Evolutionary conservation across 2,888 invertebrate genomes (phyloP).

Genomic region (Lepidonotus clava): DNA sequence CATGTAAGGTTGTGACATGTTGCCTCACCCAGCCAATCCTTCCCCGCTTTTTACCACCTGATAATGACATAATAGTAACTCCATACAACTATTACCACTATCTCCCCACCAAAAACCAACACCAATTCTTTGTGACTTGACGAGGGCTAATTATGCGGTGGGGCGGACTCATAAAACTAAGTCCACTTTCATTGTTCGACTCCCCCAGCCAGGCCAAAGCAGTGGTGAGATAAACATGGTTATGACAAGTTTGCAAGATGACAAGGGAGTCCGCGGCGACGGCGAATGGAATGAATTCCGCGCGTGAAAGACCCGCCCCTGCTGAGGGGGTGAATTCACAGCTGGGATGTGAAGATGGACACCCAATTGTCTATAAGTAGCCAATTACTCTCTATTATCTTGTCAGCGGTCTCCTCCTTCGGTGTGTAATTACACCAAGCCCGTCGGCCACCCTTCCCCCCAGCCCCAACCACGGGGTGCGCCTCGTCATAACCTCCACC

Average conservation of each 20-base stretch:
- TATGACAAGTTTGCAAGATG: constrained; percentile 5
- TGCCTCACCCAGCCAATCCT: too few relatives aligned
- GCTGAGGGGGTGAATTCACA: not conserved
- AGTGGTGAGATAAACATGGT: not conserved
- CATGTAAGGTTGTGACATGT: not conserved
- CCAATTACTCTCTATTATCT: constrained; percentile 31
- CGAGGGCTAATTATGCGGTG: not conserved
- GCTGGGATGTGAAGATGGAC: constrained; percentile 31
- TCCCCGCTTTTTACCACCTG: not conserved
- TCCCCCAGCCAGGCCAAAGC: not conserved
- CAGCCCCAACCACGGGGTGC: not conserved
- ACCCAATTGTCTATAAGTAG: constrained; percentile 33
- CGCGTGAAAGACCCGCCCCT: not conserved
- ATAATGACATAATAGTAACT: constrained; percentile 21
- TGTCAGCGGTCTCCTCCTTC: not conserved
- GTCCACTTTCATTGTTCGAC: too few relatives aligned
- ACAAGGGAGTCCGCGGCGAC: not conserved
- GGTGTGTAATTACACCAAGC: constrained; percentile 1
- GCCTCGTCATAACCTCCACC: not conserved
- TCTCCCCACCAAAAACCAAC: constrained; percentile 5
- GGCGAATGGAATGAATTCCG: too few relatives aligned
- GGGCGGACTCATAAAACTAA: not conserved
- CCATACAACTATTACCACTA: constrained; percentile 17
- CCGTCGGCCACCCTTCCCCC: constrained; percentile 1
- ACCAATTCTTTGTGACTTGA: not conserved